phyloP scores from a whole-genome alignment of 2,797 vertebrate species.

The Meriones psammophilus region DNA sequence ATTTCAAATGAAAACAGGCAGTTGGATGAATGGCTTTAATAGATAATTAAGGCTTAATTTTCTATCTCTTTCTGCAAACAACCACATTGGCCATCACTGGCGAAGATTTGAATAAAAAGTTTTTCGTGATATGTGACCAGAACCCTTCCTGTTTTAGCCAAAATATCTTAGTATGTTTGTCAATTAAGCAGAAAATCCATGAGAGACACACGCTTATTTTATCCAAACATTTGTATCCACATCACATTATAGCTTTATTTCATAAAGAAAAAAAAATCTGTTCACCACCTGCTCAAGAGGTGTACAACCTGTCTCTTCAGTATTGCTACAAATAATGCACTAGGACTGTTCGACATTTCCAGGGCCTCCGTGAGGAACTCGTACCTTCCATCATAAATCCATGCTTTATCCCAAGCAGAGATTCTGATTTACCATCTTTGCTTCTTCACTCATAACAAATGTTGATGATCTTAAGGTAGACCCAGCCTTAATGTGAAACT shows the following conservation, averaged over 20 bases:
- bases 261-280: slow-evolving; percentile 38
- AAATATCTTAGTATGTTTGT: slow-evolving; percentile 33
- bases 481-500: neutral
- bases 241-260: slow-evolving; percentile 20
- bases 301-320: neutral
- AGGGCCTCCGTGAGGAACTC: neutral
- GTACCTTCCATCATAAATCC: neutral
- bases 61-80: slow-evolving; percentile 12
- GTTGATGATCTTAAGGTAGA: neutral
- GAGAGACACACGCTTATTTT: slow-evolving; percentile 38
- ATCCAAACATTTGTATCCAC: slow-evolving; percentile 9
- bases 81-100: neutral
- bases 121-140: neutral
- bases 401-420: neutral
- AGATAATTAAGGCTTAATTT: slow-evolving; percentile 21
- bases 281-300: neutral
- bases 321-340: neutral
- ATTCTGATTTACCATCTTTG: neutral
- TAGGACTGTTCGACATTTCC: neutral
- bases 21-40: neutral
- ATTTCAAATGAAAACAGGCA: slow-evolving; percentile 33
- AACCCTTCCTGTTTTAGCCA: neutral
- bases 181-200: neutral
- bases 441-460: neutral
- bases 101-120: slow-evolving; percentile 32